Percentiles rank a stretch among this genome's conserved stretches.
Evolutionary conservation across 1,140 invertebrate species (phyloP).

Genomic region (Neoseiulus cucumeris): DNA sequence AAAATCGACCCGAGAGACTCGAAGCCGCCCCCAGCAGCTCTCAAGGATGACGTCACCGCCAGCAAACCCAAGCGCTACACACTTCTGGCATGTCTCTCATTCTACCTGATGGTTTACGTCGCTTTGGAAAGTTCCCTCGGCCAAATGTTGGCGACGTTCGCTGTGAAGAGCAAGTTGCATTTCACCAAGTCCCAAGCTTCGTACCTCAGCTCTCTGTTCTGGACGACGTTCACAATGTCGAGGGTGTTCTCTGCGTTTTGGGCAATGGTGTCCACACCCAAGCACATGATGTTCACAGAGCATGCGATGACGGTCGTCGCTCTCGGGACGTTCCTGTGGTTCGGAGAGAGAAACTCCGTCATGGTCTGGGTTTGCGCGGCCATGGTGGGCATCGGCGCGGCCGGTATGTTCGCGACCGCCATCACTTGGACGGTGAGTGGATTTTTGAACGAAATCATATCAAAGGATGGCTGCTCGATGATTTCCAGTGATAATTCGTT

Average conservation of each 20-base stretch:
- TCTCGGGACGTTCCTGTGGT: conserved; percentile 2
- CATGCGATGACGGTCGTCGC: conserved; percentile 24
- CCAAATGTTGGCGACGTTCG: conserved; percentile 29
- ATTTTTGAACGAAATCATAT: no score
- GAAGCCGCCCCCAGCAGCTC: no score
- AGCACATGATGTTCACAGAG: conserved; percentile 26
- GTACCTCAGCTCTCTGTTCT: conserved; percentile 30
- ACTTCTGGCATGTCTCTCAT: neutral
- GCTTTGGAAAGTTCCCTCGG: conserved; percentile 32
- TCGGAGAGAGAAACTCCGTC: conserved; percentile 14
- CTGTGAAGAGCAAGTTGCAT: conserved; percentile 23
- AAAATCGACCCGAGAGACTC: no score
- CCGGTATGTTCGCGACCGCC: conserved; percentile 20
- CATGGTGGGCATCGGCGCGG: conserved; percentile 22
- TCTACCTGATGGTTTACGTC: conserved; percentile 30
- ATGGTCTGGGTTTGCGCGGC: conserved; percentile 22
- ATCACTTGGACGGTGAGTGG: no score
- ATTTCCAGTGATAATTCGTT: no score
- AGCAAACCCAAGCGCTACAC: neutral
- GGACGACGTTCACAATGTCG: conserved; percentile 30
- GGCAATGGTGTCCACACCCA: conserved; percentile 25
- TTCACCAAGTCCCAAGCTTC: conserved; percentile 27
- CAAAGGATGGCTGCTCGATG: no score
- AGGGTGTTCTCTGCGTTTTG: conserved; percentile 30
- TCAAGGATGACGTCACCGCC: neutral